These are phyloP conservation scores for Orgyia antiqua DNA, from an alignment of 2,888 invertebrate genomes.

Conservation along the genomic window DNA sequence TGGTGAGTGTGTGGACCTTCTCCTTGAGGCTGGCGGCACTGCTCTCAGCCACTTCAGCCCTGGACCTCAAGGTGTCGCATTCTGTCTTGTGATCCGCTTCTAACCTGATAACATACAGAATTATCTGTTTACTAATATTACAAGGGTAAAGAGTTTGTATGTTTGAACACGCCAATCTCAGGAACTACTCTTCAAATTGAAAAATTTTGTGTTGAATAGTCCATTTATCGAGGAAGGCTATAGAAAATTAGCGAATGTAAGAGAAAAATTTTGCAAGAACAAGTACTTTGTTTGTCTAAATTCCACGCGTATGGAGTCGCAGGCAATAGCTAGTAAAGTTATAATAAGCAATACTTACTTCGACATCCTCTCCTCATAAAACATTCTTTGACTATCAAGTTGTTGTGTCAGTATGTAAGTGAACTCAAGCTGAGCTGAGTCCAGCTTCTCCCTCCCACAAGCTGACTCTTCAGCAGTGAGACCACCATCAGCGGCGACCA, in stretches of 20 bases:
- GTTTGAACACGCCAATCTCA: no score
- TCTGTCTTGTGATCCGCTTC: slow-evolving; percentile 58
- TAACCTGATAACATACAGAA: slow-evolving; percentile 4
- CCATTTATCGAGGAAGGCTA: no score
- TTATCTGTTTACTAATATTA: no score
- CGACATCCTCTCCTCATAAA: slow-evolving; percentile 87
- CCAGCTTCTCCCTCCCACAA: slow-evolving; percentile 83
- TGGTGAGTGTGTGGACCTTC: slow-evolving; percentile 73
- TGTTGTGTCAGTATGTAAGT: slow-evolving; percentile 97
- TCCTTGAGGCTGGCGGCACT: slow-evolving; percentile 63
- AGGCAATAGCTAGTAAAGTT: no score
- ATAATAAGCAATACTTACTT: no score
- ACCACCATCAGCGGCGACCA: slow-evolving; percentile 88
- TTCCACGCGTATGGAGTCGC: no score
- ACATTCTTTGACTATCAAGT: slow-evolving; percentile 93
- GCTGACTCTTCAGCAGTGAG: slow-evolving; percentile 74
- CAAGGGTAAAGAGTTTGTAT: no score
- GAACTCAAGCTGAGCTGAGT: slow-evolving; percentile 97
- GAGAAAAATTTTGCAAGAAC: no score
- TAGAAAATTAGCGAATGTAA: no score
- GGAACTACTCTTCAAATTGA: no score
- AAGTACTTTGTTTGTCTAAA: no score
- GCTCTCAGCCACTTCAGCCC: slow-evolving; percentile 66
- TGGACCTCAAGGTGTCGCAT: slow-evolving; percentile 73
- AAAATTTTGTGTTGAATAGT: no score